Conservation (phyloP, 2,797 vertebrate species). For the Arctocebus calabarensis region DNA sequence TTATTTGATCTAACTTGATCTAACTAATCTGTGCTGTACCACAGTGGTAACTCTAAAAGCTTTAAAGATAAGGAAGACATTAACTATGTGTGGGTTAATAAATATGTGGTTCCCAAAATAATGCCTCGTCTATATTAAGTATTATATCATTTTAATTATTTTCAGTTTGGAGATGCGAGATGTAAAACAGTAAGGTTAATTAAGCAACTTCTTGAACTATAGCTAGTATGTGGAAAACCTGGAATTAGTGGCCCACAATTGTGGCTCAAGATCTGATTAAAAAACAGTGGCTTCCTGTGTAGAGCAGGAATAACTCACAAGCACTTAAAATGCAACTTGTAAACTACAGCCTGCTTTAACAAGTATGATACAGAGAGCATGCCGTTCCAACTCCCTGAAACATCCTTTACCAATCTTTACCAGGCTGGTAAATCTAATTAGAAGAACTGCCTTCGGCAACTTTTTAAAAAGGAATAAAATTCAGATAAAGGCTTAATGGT, state of each 20-base stretch:
- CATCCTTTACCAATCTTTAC: background rate
- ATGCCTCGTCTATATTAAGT: background rate
- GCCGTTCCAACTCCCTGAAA: background rate
- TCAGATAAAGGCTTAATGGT: background rate
- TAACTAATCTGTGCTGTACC: background rate
- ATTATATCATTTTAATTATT: background rate
- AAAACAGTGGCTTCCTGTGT: background rate
- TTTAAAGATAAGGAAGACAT: background rate
- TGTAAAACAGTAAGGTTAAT: background rate
- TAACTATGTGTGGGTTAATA: background rate
- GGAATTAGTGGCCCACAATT: background rate
- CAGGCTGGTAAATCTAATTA: background rate
- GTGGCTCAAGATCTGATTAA: too few species aligned
- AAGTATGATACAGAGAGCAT: background rate
- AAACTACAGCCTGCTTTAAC: background rate
- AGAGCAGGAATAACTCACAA: background rate
- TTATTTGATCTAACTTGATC: background rate
- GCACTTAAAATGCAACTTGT: background rate
- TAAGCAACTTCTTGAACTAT: background rate
- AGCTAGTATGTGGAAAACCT: background rate
- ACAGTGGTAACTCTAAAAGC: background rate
- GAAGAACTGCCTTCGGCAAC: background rate
- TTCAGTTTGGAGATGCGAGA: background rate
- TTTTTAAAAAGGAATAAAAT: background rate
- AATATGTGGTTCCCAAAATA: background rate